Base-by-base conservation (phyloP, 37 sponge, comb jelly and placozoan genomes). In the Tethya wilhelma region DNA sequence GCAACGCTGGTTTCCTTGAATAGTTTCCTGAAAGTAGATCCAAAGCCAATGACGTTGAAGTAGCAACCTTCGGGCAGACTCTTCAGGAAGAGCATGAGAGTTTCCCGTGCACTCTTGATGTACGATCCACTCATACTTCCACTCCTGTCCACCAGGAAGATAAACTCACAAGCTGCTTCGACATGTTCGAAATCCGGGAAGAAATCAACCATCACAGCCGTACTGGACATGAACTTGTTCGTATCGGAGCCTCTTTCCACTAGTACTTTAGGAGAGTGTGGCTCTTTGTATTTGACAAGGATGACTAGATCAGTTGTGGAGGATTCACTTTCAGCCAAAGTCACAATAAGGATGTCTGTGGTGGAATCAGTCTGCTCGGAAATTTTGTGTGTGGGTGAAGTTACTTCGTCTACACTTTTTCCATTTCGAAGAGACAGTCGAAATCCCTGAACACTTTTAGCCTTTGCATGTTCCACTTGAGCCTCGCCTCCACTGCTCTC, bases 31-130 rank as follows among this genome's bases (percentile, higher is more conserved):
- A 79, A 89, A 1, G 71, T 46, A 5, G 79, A 74, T 5, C 94
- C 94, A 83, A 93, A 94, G 20, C 94, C 91, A 37, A 94, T 79
- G 59, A 94, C 87, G 88, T 94, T 90, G 81, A 94, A 94, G 55
- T 55, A 76, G 60, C 91, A 87, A 41, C 90, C 94, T 38, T 64
- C 66, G 36, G 91, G 84, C 28, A 94, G 63, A 68, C 94, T 94
- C 83, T 87, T 90, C 44, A 94, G 88, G 53, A 94, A 90, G 40
- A 94, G 70, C 30, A 84, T 53, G 40, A 94, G 85, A 39, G 94
- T 90, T 38, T 94, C 94, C 30, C 78, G 32, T 55, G 91, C 90
- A 64, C 87, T 71, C 33, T 59, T 62, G 76, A 90, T 94, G 84
- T 72, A 84, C 14, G 60, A 38, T 7, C 94, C 94, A 20, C 73